Base-by-base conservation (phyloP, 2,888 invertebrate species). In the Melanostoma mellinum region DNA sequence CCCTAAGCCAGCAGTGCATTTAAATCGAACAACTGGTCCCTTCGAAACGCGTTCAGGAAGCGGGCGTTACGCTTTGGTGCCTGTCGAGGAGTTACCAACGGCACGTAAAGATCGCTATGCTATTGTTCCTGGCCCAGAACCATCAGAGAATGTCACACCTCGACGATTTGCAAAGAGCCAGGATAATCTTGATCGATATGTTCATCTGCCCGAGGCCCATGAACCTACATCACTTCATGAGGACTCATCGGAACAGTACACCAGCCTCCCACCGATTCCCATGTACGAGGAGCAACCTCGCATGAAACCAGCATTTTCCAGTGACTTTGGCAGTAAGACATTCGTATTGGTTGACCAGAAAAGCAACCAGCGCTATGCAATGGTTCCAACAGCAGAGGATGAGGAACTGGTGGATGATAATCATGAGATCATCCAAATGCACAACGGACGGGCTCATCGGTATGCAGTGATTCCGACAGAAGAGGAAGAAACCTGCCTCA, bases 311-410 rank as follows among this genome's bases (percentile, higher is more conserved):
- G 91, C 91, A 6, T 91, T 91, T 76, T 91, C 91, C n/a, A 91
- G 90, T 53, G 91, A 91, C 71, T 91, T 91, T 69, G 90, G 91
- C 20, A 91, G 90, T 80, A 91, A 91, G 76, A 88, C 91, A 0
- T 90, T 91, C 48, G 87, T 91, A 1, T 87, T 91, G 77, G 93
- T 94, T 0, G 93, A 94, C 65, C 89, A 93, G 91, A 91, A 91
- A 42, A 91, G 88, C 92, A 91, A 89, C 91, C 88, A 94, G 92
- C 88, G 94, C 90, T 92, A 94, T 91, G 91, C 94, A 90, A 93
- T 94, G 5, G 94, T 94, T 79, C 94, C 94, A 42, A 93, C 94
- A 0, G 94, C 94, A 9, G 94, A 94, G 10, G 93, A 93, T 86
- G 91, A 91, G 77, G 91, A 91, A 74, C 78, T 91, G 36, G 91